Base-by-base conservation (phyloP, 2,888 invertebrate species). In the Eupeodes latifasciatus region DNA sequence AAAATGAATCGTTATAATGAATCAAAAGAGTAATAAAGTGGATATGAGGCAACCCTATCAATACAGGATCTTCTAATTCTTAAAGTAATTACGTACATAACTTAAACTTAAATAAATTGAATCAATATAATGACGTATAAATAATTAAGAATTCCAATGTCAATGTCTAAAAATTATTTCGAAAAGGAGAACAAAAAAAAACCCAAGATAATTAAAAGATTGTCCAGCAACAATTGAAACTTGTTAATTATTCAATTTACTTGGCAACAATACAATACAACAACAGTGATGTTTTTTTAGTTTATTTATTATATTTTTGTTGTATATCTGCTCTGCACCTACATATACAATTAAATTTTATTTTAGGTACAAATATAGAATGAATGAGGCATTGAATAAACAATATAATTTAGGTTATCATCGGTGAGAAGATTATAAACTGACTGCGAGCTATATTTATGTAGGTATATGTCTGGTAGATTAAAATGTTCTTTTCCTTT, bases 381-480 rank as follows among this genome's bases (percentile, higher is more conserved):
- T 27, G 27, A 27, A 27, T 47, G 77, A 36, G 40, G 62, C 72
- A 74, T 67, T 72, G 47, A 67, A 67, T 69, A 36, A 67, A 81
- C 74, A 49, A 81, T 78, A 78, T 75, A 78, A 85, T 85, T 85
- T 81, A 81, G 85, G 85, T 85, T 85, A 85, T 85, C 85, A 75
- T n/a, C 74, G 57, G 81, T 67, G 72, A 78, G 62, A 61, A 78
- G 85, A 85, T 85, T 85, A 81, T 74, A 81, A 34, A 44, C 81
- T 81, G 34, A 47, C 11, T 11, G 10, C 6, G 44, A 85, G 61
- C 78, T 81, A 16, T 9, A n/a, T 2, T n/a, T 9, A 16, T 19
- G 1, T 19, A 19, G 1, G 1, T 19, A 19, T 27, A 34, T 49
- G 34, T 51, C n/a, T 49, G 16, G 27, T 7, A 51, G 67, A 67